Evolutionary conservation across 1,140 invertebrate species (phyloP).

Genomic region (Habropoda laboriosa): DNA sequence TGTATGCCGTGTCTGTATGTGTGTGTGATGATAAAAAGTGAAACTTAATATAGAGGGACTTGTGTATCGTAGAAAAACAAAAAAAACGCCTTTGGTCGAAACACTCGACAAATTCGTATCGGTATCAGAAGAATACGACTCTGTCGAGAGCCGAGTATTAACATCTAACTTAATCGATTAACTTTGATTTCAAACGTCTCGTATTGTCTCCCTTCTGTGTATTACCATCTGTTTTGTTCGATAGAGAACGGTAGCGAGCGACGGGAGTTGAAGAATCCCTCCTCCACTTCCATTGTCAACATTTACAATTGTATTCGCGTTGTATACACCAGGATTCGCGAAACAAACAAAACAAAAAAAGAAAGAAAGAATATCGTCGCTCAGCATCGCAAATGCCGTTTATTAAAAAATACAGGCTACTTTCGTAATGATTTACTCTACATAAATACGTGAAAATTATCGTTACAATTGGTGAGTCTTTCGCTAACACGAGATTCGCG

Average conservation of each 20-base stretch:
- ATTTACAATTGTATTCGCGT: too few relatives aligned
- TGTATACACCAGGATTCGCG: too few relatives aligned
- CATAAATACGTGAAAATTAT: conserved; percentile 18
- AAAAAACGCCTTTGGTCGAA: conserved; percentile 42
- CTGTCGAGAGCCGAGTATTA: conserved; percentile 21
- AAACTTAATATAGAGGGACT: conserved; percentile 20
- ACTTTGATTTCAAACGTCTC: conserved; percentile 2
- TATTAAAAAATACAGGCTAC: neutral
- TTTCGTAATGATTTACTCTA: conserved; percentile 17
- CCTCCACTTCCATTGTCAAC: too few relatives aligned
- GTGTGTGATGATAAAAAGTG: neutral
- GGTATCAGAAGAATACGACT: neutral
- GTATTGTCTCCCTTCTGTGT: neutral
- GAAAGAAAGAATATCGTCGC: too few relatives aligned
- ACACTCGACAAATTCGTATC: conserved; percentile 21
- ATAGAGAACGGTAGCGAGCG: neutral
- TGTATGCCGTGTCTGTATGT: too few relatives aligned
- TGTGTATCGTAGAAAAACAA: conserved; percentile 10
- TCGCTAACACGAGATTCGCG: neutral
- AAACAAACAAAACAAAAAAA: too few relatives aligned
- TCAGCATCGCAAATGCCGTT: too few relatives aligned
- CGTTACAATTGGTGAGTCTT: neutral
- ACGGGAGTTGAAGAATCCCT: neutral
- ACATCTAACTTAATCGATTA: conserved; percentile 18
- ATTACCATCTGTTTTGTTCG: too few relatives aligned